These are phyloP conservation scores for Drosophila kurseongensis DNA, from an alignment of 1,140 invertebrate species.

Conservation along the genomic window DNA sequence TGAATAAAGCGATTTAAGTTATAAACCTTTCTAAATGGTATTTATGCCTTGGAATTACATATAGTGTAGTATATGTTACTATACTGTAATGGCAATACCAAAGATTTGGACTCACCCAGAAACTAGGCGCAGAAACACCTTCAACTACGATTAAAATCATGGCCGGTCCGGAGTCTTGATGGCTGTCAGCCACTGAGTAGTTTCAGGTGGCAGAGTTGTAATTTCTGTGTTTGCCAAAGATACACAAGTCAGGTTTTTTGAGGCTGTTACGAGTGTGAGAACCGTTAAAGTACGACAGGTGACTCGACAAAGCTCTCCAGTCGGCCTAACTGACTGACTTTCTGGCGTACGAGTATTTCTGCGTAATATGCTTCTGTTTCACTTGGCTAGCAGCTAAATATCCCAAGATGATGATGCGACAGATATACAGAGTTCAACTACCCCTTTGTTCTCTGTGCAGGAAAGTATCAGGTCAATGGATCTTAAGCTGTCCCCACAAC, in stretches of 20 bases:
- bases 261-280: conserved; percentile 70
- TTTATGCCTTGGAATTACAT: background rate
- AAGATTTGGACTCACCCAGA: background rate
- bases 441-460: conserved; percentile 18
- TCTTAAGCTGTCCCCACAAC: background rate
- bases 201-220: conserved; percentile 53
- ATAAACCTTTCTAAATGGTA: conserved; percentile 3
- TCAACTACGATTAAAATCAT: conserved; percentile 50
- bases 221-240: conserved; percentile 68
- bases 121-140: conserved; percentile 44
- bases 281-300: conserved; percentile 69
- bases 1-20: background rate
- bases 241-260: conserved; percentile 60
- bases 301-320: conserved; percentile 57
- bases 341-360: conserved; percentile 26
- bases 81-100: background rate
- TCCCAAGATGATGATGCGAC: conserved; percentile 71
- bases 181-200: conserved; percentile 32
- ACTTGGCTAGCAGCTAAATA: conserved; percentile 51
- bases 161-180: conserved; percentile 31
- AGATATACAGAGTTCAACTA: conserved; percentile 65
- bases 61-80: background rate
- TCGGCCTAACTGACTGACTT: conserved; percentile 33
- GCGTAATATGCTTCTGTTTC: conserved; percentile 44
- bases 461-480: conserved; percentile 25